Base-by-base conservation (phyloP, 2,888 invertebrate species). In the Microdon myrmicae region DNA sequence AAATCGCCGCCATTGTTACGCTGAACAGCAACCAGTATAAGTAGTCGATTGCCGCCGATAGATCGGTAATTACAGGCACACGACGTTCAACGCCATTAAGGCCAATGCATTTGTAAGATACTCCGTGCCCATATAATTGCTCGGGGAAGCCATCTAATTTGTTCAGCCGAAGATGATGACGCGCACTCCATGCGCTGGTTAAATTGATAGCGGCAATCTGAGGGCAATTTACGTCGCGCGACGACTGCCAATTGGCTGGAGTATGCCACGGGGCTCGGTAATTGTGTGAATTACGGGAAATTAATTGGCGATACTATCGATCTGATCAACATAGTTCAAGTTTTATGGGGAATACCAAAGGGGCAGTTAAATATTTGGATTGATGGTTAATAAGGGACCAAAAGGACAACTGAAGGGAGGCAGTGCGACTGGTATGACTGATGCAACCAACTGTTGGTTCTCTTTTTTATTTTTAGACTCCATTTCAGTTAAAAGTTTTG, bases 51-150 rank as follows among this genome's bases (percentile, higher is more conserved):
- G 49, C 45, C n/a, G 47, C 13, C 16, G 20, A 12, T 5, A 28
- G 13, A 41, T 19, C 23, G 51, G 56, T 51, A 47, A 58, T 64
- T 64, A 51, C 41, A 10, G 41, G 25, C 64, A 37, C 64, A 64
- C 64, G 64, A 64, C 64, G 64, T 58, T 64, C 58, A 20, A 64
- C 64, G 58, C 64, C 64, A 64, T 64, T 64, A n/a, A n/a, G n/a
- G n/a, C n/a, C n/a, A n/a, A n/a, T n/a, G n/a, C n/a, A 51, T 64
- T 17, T 23, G 31, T 13, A 26, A 32, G 51, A 51, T 37, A 47
- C 41, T 58, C n/a, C n/a, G n/a, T n/a, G 41, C 58, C 64, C 64
- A 56, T 58, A 64, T 64, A 58, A 64, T 64, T 64, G n/a, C n/a
- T n/a, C n/a, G 35, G 58, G 51, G 51, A 58, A 58, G 56, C 31